These are phyloP conservation scores for Syngnathus floridae DNA, from an alignment of 2,113 vertebrate genomes.

Conservation along the genomic window DNA sequence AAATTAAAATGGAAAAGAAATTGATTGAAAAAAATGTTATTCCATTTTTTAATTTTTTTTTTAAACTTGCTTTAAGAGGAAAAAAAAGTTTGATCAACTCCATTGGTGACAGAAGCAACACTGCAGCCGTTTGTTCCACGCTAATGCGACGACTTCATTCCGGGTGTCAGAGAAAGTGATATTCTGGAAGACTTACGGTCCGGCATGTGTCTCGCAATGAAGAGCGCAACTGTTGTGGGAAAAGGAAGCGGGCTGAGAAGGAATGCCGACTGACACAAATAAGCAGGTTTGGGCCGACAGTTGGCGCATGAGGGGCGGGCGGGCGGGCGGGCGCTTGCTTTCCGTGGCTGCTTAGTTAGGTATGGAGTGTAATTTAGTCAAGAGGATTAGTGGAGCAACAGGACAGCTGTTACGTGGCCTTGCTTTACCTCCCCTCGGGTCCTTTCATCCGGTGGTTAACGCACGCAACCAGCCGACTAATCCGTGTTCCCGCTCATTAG, in stretches of 20 bases:
- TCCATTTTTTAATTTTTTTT: no score
- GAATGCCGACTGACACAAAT: constrained; percentile 69
- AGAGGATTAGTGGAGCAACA: constrained; percentile 68
- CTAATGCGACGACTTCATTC: constrained; percentile 9
- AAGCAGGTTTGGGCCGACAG: constrained; percentile 64
- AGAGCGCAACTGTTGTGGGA: constrained; percentile 55
- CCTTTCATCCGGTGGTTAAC: constrained; percentile 70
- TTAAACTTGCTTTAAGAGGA: no score
- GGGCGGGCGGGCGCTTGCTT: constrained; percentile 56
- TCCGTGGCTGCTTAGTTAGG: constrained; percentile 64
- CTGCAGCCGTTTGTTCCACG: background rate
- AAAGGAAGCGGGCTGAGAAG: constrained; percentile 53
- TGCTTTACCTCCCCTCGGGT: constrained; percentile 47
- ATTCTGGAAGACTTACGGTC: constrained; percentile 15
- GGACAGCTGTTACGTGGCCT: constrained; percentile 68
- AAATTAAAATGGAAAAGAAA: no score
- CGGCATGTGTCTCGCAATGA: constrained; percentile 29
- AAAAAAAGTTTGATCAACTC: constrained; percentile 15
- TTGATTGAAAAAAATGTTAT: no score
- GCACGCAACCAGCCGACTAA: constrained; percentile 64
- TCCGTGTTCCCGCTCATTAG: constrained; percentile 68
- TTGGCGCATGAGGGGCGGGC: constrained; percentile 59
- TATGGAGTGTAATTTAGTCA: constrained; percentile 71
- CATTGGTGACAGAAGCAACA: constrained; percentile 17
- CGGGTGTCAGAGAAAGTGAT: constrained; percentile 36